Evolutionary conservation across 1,140 invertebrate species (phyloP).

Genomic region (Agrilus planipennis): DNA sequence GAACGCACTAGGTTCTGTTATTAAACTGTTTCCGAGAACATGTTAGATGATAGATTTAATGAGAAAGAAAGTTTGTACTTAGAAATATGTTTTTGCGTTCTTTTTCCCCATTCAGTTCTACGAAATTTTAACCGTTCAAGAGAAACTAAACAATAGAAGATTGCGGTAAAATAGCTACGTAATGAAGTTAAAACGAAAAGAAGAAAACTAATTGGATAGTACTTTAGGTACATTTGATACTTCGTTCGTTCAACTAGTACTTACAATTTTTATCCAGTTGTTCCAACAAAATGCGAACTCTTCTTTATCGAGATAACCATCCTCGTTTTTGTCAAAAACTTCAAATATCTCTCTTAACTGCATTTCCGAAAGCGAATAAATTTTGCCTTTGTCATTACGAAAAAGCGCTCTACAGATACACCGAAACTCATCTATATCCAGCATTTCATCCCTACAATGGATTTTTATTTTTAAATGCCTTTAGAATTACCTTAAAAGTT

Average conservation of each 20-base stretch:
- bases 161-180: no score
- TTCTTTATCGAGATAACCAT: slow-evolving; percentile 68
- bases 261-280: slow-evolving; percentile 71
- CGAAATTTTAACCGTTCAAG: no score
- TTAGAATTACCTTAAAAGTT: neutral
- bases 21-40: no score
- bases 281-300: slow-evolving; percentile 78
- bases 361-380: slow-evolving; percentile 64
- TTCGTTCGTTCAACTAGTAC: slow-evolving; percentile 21
- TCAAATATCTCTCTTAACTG: slow-evolving; percentile 64
- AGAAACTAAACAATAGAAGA: no score
- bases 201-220: no score
- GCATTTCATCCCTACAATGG: slow-evolving; percentile 55
- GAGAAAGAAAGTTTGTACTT: no score
- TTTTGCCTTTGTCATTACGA: slow-evolving; percentile 71
- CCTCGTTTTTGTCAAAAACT: slow-evolving; percentile 65
- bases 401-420: slow-evolving; percentile 74
- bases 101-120: no score
- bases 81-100: no score
- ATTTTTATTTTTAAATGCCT: neutral
- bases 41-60: no score
- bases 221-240: no score
- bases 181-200: no score
- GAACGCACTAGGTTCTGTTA: no score
- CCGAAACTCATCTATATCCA: slow-evolving; percentile 67